Evolutionary conservation across 2,797 vertebrate species (phyloP).

Genomic region (Xerus rutilus): DNA sequence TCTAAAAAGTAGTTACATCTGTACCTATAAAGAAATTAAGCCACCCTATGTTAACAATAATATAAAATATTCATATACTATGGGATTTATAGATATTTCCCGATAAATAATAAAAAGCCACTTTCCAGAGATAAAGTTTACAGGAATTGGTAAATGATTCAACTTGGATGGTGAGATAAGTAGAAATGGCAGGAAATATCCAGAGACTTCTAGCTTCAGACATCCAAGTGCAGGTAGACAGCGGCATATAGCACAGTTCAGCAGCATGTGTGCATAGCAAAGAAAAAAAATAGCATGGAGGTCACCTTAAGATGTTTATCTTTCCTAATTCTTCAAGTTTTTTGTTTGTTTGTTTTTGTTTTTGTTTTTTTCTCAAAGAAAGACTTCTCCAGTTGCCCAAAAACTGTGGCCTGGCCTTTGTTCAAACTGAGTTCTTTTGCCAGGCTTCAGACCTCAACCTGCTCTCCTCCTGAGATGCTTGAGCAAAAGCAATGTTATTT

Average conservation of each 20-base stretch:
- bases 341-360: too few species aligned
- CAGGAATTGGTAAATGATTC: neutral
- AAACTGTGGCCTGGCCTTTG: neutral
- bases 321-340: neutral
- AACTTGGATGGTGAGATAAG: neutral
- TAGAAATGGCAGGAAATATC: neutral
- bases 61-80: neutral
- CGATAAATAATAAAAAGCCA: neutral
- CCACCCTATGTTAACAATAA: neutral
- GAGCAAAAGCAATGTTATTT: neutral
- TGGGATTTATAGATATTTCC: neutral
- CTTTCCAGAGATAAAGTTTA: neutral
- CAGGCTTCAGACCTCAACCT: neutral
- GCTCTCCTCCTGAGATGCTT: neutral
- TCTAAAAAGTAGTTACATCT: neutral
- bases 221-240: neutral
- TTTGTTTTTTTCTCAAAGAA: neutral
- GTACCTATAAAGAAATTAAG: neutral
- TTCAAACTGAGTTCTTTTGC: rapidly evolving
- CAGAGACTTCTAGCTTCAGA: neutral
- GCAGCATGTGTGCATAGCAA: rapidly evolving
- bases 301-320: neutral
- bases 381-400: neutral
- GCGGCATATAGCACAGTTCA: neutral
- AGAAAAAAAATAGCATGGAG: neutral